A percentile compares a stretch with the other conserved stretches of the same genome.
Evolutionary conservation across 2,797 vertebrate genomes (phyloP).

Genomic region (Melanotaenia nigrans): DNA sequence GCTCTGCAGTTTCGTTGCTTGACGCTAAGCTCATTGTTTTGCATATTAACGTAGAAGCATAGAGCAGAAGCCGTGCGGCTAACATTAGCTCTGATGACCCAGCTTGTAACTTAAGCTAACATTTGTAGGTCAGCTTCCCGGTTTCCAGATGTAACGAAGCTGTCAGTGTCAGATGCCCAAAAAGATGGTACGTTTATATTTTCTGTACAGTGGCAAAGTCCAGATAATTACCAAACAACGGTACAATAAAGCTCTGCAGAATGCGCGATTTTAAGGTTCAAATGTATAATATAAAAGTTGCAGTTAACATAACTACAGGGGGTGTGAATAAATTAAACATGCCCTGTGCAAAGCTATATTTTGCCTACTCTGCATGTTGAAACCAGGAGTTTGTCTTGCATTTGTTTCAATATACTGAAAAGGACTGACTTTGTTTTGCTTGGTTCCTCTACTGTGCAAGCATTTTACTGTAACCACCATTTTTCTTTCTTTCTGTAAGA

Average conservation of each 20-base stretch:
- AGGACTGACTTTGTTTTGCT: not conserved
- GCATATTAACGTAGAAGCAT: not conserved
- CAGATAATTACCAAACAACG: not conserved
- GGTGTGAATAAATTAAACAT: not conserved
- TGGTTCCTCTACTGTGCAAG: not conserved
- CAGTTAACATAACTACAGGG: not conserved
- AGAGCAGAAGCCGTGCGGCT: slow-evolving; percentile 18
- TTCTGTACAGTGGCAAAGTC: not conserved
- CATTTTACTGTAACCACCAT: not conserved
- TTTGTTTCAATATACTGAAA: not conserved
- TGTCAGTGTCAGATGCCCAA: not conserved
- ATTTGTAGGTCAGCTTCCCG: slow-evolving; percentile 22
- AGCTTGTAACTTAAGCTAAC: slow-evolving; percentile 24
- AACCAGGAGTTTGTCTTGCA: not conserved
- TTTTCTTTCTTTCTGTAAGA: slow-evolving; percentile 67
- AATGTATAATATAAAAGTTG: not conserved
- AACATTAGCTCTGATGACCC: slow-evolving; percentile 37
- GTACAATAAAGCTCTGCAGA: not conserved
- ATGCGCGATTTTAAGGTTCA: not conserved
- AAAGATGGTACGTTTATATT: not conserved
- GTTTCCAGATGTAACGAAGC: slow-evolving; percentile 9
- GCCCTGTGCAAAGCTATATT: not conserved
- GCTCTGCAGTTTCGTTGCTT: not conserved
- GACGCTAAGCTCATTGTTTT: not conserved
- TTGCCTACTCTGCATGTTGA: not conserved